Evolutionary conservation across 2,113 vertebrate species (phyloP).

Genomic region (Illadopsis cleaveri): DNA sequence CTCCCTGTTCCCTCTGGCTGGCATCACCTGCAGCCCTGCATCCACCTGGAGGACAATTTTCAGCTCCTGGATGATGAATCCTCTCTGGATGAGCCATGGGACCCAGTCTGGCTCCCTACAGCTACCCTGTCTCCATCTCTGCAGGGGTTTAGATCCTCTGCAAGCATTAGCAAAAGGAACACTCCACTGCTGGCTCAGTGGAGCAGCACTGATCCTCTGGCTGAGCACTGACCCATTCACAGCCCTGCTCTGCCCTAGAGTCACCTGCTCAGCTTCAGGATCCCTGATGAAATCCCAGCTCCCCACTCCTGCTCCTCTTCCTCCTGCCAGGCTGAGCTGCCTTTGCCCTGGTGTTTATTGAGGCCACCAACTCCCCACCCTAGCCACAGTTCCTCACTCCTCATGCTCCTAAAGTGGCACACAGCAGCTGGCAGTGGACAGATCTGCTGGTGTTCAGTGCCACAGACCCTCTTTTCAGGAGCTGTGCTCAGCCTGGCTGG

Average conservation of each 20-base stretch:
- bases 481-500: background rate
- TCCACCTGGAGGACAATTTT: background rate
- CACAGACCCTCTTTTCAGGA: background rate
- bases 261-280: background rate
- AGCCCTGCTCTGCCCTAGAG: background rate
- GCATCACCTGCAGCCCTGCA: background rate
- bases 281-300: background rate
- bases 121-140: background rate
- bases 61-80: background rate
- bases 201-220: background rate
- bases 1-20: background rate
- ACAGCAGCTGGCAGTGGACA: background rate
- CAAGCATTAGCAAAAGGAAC: background rate
- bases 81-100: background rate
- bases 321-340: background rate
- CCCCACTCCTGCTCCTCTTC: background rate
- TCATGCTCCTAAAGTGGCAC: accelerated
- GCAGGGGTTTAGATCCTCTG: background rate
- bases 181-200: background rate
- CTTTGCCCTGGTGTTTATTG: background rate
- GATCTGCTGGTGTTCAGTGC: background rate
- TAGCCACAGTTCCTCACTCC: background rate
- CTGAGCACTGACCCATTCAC: background rate
- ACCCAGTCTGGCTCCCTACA: background rate
- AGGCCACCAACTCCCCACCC: background rate